Base-by-base conservation (phyloP, 2,113 vertebrate genomes). In the Centropus unirufus region DNA sequence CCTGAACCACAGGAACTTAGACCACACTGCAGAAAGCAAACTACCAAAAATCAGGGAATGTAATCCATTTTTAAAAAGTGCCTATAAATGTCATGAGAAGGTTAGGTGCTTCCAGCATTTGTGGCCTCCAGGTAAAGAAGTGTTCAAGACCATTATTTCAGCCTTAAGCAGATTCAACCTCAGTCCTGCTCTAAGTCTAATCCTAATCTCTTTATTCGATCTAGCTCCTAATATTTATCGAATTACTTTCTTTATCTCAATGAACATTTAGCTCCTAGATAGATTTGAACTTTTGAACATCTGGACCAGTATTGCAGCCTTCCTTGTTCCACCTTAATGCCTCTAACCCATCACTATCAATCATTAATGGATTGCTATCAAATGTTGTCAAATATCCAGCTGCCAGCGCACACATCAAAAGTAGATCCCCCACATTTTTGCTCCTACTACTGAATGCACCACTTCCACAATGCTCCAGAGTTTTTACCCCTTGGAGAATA, bases 121-220 rank as follows among this genome's bases (percentile, higher is more conserved):
- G 5, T 57, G 49, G 26, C 68, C 42, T 93, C 21, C 44, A 57
- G 36, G 26, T 63, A 83, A 90, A 89, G 26, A 61, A 76, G 27
- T 8, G 44, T 66, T 93, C 85, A 19, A 0, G 3, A 24, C 92
- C 47, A 77, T 78, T 80, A 74, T 64, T 92, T 93, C 67, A 51
- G 91, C 90, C 63, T 92, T 92, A 86, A 4, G 52, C 13, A 89
- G 52, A 76, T 80, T 79, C 34, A 62, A 36, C 51, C 46, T 74
- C 90, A 66, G 76, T 62, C 46, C 46, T 80, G 23, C 58, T 86
- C 73, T 82, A 90, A 94, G 36, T 79, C 19, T 82, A 88, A 93
- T 59, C n/a, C 55, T 93, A 87, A 95, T 39, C 12, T 83, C 81
- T 96, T 89, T 93, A 87, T 90, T 89, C 26, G 63, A 59, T 80